Base-by-base conservation (phyloP, 2,888 invertebrate species). In the Coelopa pilipes region DNA sequence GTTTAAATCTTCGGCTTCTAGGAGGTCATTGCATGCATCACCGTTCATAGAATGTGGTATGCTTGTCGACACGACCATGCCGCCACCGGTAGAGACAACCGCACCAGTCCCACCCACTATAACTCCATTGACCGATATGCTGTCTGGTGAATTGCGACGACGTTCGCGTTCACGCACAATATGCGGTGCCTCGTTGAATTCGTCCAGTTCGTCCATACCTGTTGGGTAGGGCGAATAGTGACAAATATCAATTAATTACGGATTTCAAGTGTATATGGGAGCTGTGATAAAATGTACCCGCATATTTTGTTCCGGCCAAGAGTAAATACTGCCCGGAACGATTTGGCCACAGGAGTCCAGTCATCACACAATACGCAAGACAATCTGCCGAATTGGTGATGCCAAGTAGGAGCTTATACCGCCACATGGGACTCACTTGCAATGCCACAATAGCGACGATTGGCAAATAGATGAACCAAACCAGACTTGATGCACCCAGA, bases 381-480 rank as follows among this genome's bases (percentile, higher is more conserved):
- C 97, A 96, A 85, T 99, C 98, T 0, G 97, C 98, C 1, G 97
- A 96, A 86, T 96, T 96, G 24, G 96, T 96, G 82, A 98, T 97
- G 82, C 97, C 98, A 83, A 98, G 90, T 75, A 98, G 89, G 82
- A 98, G 91, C 89, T 98, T 98, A 88, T 95, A 96, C 88, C 98
- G 92, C 97, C 98, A 99, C 81, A 99, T 89, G 62, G 97, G 94
- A 76, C 96, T 96, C 72, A 99, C 94, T 89, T 97, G 96, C 72
- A 97, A 90, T 13, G 97, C 96, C 80, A 99, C 94, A 71, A 98
- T 91, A 72, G 97, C 98, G 78, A 98, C 93, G 75, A 98, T 94
- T 13, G 98, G 98, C 83, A 98, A 90, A 88, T 99, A 98, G 80
- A 98, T 96, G 85, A 99, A 98, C 99, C 99, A 99, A 13, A 99